Percentiles rank a stretch among this genome's conserved stretches.
Conservation (phyloP, 1,140 invertebrate genomes). For the Nebria ingens region DNA sequence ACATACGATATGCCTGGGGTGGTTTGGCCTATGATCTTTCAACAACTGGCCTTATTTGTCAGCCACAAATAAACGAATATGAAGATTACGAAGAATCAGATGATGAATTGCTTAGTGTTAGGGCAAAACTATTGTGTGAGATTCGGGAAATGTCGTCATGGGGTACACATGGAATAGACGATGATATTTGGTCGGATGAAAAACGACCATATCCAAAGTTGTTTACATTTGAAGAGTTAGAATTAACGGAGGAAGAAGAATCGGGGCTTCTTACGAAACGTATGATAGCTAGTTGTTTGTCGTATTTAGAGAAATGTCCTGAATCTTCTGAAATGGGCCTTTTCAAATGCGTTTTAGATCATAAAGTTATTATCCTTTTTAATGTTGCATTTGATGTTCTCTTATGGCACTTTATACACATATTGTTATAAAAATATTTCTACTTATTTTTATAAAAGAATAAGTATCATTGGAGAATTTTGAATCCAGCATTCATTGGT, state of each 20-base stretch:
- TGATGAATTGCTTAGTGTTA: too few species aligned
- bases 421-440: conserved; percentile 1
- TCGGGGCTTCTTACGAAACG: conserved; percentile 18
- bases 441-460: background rate
- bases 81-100: too few species aligned
- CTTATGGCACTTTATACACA: background rate
- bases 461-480: background rate
- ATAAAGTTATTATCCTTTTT: conserved; percentile 15
- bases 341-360: conserved; percentile 18
- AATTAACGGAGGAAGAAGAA: conserved; percentile 9
- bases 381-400: background rate
- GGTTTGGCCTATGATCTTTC: too few species aligned
- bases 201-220: background rate
- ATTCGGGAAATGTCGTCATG: too few species aligned
- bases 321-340: conserved; percentile 18
- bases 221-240: background rate
- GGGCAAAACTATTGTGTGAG: too few species aligned
- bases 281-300: conserved; percentile 19
- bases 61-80: too few species aligned
- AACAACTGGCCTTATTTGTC: too few species aligned
- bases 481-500: background rate
- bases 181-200: background rate
- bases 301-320: conserved; percentile 20
- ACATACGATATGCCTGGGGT: too few species aligned
- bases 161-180: background rate